Base-by-base conservation (phyloP, 1,140 invertebrate genomes). In the Zophobas morio region DNA sequence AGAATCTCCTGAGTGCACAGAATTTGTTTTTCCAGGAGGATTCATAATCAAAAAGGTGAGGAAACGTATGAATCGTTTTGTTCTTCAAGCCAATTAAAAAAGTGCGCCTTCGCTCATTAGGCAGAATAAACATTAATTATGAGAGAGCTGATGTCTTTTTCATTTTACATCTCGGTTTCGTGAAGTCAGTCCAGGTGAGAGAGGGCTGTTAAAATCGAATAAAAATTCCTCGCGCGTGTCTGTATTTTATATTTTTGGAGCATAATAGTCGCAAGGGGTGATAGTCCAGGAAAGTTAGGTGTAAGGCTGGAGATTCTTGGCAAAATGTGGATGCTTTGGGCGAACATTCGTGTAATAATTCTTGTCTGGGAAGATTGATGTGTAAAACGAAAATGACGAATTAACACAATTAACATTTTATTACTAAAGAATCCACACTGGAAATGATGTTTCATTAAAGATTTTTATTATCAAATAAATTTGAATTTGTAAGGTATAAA, bases 41-140 rank as follows among this genome's bases (percentile, higher is more conserved):
- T 3, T 46, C 42, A 46, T 8, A 8, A 4, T 8, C 3, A 46
- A 46, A 46, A 46, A 4, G 42, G 8, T 4, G 20, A 20, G n/a
- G 20, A 51, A 66, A 66, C 60, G 39, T 66, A 39, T 66, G 60
- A 66, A 36, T 66, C 60, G 60, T 8, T 39, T 20, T 66, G 40
- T 63, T 42, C 20, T 2, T 66, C 8, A n/a, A 66, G 60, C 60
- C 39, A 66, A 66, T 66, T 66, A 66, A 66, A 66, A 66, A 42
- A 32, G 2, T 40, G 6, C 60, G 60, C 60, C 20, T 42, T 66
- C 6, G 60, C 6, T 66, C 60, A 66, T 66, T 66, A 66, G 60
- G 42, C 60, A 42, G 39, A 66, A 40, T 66, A 66, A 66, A 66
- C 60, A 66, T 66, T 66, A 66, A 66, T 66, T 66, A 66, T 66